Conservation (phyloP, 1,140 invertebrate genomes). For the Pemphigus obesinymphae region DNA sequence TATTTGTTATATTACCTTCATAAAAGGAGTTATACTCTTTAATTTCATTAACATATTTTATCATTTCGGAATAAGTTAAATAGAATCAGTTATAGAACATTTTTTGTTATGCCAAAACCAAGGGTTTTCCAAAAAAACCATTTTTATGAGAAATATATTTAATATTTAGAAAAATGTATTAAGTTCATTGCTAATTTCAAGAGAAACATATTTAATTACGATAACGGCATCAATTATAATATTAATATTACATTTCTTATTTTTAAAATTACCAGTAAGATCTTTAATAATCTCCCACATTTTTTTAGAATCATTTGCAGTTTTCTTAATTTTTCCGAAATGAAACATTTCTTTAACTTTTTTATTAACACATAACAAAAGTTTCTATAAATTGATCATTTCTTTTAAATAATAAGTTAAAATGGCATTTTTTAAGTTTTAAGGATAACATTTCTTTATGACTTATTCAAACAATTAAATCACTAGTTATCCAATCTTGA, state of each 20-base stretch:
- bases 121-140: neutral
- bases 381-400: neutral
- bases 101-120: neutral
- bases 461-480: no score
- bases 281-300: neutral
- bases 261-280: neutral
- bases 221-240: neutral
- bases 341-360: neutral
- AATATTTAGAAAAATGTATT: neutral
- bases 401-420: neutral
- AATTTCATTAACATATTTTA: neutral
- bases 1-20: neutral
- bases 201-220: neutral
- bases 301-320: neutral
- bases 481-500: no score
- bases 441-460: no score
- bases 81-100: neutral
- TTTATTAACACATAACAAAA: neutral
- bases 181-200: neutral
- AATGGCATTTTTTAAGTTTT: no score
- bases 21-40: neutral
- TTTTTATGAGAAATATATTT: neutral
- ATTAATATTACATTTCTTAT: neutral
- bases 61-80: neutral
- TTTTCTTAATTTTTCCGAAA: neutral